These are phyloP conservation scores for Mormyrops attenuatus DNA, from an alignment of 2,797 vertebrate genomes.

Conservation along the genomic window DNA sequence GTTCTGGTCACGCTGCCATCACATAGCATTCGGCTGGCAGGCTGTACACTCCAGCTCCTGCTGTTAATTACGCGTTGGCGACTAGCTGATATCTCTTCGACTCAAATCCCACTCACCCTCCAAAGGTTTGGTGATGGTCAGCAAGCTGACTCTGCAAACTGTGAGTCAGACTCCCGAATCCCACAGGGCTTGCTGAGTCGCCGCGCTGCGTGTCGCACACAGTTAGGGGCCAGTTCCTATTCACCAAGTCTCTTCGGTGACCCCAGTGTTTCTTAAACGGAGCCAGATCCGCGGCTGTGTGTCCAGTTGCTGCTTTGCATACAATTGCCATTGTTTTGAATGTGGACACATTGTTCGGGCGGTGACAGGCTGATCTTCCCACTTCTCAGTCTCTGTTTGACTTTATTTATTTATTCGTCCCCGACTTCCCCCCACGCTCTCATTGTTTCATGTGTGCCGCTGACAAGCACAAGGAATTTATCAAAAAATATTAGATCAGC, in stretches of 20 bases:
- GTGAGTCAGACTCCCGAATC: neutral
- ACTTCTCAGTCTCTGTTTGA: neutral
- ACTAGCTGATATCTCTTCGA: neutral
- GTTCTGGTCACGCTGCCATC: neutral
- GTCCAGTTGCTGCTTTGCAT: conserved; percentile 21
- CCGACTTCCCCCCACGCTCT: neutral
- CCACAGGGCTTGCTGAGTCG: neutral
- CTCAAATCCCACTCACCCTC: neutral
- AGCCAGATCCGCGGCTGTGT: neutral
- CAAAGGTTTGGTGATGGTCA: neutral
- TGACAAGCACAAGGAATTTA: conserved; percentile 21
- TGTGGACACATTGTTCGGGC: conserved; percentile 23
- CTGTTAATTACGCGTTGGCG: neutral
- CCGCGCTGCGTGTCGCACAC: neutral
- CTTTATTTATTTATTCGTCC: conserved; percentile 11
- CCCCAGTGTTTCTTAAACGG: neutral
- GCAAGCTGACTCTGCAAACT: neutral
- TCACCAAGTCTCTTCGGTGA: neutral
- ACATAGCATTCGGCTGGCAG: neutral
- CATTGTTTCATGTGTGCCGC: conserved; percentile 12
- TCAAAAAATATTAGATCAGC: conserved; percentile 3
- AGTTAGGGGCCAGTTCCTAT: neutral
- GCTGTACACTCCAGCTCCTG: neutral
- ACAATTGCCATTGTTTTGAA: conserved; percentile 28
- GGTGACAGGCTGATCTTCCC: conserved; percentile 17